A percentile compares a stretch with the other conserved stretches of the same genome.
phyloP scores from a whole-genome alignment of 2,797 vertebrate species.

The Muraenolepis orangiensis region DNA sequence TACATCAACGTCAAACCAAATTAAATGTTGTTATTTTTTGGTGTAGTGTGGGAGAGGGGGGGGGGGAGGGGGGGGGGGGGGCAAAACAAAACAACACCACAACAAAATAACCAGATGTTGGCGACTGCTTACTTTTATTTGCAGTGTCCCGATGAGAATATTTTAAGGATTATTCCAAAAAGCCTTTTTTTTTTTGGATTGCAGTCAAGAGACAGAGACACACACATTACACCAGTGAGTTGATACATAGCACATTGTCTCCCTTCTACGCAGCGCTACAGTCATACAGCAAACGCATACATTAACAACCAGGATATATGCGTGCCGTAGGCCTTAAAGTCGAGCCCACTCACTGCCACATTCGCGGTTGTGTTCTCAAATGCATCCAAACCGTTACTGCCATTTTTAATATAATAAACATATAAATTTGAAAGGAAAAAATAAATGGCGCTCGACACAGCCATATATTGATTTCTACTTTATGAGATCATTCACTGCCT shows the following conservation, averaged over 20 bases:
- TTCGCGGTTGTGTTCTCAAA: constrained; percentile 14
- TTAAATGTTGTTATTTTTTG: neutral
- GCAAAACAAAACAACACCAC: neutral
- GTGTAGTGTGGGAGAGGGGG: neutral
- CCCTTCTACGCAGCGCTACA: constrained; percentile 2
- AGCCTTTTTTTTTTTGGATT: constrained; percentile 60
- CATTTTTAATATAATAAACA: constrained; percentile 28
- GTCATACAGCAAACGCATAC: constrained; percentile 28
- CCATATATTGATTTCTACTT: constrained; percentile 1
- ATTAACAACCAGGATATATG: constrained; percentile 22
- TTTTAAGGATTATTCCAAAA: constrained; percentile 57
- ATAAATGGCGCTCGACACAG: neutral
- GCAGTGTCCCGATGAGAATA: constrained; percentile 40
- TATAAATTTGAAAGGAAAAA: constrained; percentile 17
- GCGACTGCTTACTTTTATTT: constrained; percentile 21
- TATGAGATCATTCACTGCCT: neutral
- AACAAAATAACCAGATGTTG: constrained; percentile 18
- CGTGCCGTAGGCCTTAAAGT: constrained; percentile 39
- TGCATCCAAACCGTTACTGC: constrained; percentile 34
- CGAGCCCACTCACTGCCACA: constrained; percentile 24
- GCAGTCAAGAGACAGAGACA: constrained; percentile 45
- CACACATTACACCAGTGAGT: constrained; percentile 37
- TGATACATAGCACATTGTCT: constrained; percentile 39
- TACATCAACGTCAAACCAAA: constrained; percentile 5
- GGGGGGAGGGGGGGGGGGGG: neutral